Evolutionary conservation across 2,888 invertebrate species (phyloP).

Genomic region (Leucophora obtusa): DNA sequence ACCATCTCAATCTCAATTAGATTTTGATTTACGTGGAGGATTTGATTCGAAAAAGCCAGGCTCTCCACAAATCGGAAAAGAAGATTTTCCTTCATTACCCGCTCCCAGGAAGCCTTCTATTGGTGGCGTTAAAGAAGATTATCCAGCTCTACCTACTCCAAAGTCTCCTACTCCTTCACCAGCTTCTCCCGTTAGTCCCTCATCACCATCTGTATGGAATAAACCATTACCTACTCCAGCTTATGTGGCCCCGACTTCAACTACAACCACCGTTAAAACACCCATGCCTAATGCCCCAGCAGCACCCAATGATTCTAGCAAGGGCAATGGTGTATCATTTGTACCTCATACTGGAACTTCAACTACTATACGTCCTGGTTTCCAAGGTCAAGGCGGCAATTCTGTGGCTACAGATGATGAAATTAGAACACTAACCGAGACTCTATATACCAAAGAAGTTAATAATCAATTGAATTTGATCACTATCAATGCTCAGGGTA

Average conservation of each 20-base stretch:
- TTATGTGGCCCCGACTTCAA: slow-evolving; percentile 42
- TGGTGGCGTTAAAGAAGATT: slow-evolving; percentile 71
- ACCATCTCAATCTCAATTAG: slow-evolving; percentile 44
- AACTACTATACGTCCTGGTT: slow-evolving; percentile 72
- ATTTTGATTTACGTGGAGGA: slow-evolving; percentile 69
- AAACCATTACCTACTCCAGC: slow-evolving; percentile 46
- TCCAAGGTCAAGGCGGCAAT: slow-evolving; percentile 74
- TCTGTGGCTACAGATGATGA: slow-evolving; percentile 82
- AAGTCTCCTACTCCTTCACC: slow-evolving; percentile 63
- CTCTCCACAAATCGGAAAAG: slow-evolving; percentile 57
- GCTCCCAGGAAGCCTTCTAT: slow-evolving; percentile 66
- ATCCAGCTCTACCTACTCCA: slow-evolving; percentile 72
- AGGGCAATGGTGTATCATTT: slow-evolving; percentile 69
- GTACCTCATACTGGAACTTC: slow-evolving; percentile 70
- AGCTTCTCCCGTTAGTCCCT: slow-evolving; percentile 53
- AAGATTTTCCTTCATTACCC: slow-evolving; percentile 67
- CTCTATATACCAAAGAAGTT: slow-evolving; percentile 84
- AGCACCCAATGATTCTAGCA: slow-evolving; percentile 3
- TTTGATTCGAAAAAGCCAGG: slow-evolving; percentile 26
- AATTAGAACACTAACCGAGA: slow-evolving; percentile 85
- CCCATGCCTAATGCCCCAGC: slow-evolving; percentile 28
- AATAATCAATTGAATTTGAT: slow-evolving; percentile 86
- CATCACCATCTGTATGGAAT: slow-evolving; percentile 58
- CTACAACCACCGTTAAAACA: slow-evolving; percentile 35
- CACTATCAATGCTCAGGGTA: slow-evolving; percentile 86